A percentile compares a stretch with the other conserved stretches of the same genome.
These are phyloP conservation scores for Sinopyrophorus schimmeli DNA, from an alignment of 2,888 invertebrate species.

Conservation along the genomic window DNA sequence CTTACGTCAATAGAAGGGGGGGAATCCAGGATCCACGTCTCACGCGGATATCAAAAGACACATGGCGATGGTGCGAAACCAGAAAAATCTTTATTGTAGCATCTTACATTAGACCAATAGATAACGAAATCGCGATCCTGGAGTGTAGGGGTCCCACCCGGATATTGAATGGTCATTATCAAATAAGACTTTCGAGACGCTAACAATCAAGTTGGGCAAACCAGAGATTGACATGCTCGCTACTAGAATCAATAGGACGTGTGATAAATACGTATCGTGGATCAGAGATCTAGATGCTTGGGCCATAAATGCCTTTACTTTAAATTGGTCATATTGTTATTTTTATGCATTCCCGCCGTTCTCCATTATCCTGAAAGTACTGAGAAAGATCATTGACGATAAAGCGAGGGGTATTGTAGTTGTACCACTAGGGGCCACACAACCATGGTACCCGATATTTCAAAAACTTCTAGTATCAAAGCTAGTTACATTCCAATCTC, in stretches of 20 bases:
- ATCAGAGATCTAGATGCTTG: constrained; percentile 16
- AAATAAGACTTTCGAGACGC: constrained; percentile 11
- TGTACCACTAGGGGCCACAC: constrained; percentile 24
- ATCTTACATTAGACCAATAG: constrained; percentile 13
- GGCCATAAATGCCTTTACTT: constrained; percentile 25
- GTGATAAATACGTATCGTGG: constrained; percentile 23
- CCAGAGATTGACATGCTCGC: constrained; percentile 23
- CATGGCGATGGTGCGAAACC: too few species aligned
- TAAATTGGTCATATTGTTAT: constrained; percentile 14
- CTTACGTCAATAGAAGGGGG: constrained; percentile 36
- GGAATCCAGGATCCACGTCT: constrained; percentile 32
- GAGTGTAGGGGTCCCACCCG: constrained; percentile 9
- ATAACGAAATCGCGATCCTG: constrained; percentile 9
- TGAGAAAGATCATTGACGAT: constrained; percentile 26
- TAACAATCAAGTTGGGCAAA: constrained; percentile 12
- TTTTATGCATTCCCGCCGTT: constrained; percentile 31
- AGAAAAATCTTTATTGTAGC: constrained; percentile 14
- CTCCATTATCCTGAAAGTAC: constrained; percentile 18
- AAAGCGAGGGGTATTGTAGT: constrained; percentile 25
- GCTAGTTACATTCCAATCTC: too few species aligned
- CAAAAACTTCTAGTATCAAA: too few species aligned
- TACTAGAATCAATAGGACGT: constrained; percentile 21
- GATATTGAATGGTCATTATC: constrained; percentile 22
- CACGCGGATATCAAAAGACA: too few species aligned
- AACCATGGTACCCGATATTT: constrained; percentile 27